Conservation (phyloP, 2,113 vertebrate genomes). For the Peromyscus leucopus region DNA sequence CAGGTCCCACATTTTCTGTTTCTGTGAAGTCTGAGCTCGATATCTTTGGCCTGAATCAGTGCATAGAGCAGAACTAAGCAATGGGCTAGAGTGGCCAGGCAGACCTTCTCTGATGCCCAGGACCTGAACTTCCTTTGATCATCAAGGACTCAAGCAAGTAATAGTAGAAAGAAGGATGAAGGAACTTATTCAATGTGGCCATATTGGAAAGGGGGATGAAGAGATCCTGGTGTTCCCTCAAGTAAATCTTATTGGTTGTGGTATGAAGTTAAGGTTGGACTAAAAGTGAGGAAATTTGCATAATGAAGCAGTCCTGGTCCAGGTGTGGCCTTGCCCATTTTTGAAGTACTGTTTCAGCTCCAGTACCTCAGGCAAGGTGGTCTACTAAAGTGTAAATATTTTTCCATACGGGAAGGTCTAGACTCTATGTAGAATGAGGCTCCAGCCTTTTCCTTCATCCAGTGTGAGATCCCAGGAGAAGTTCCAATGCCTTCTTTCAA, state of each 20-base stretch:
- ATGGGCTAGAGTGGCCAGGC: not conserved
- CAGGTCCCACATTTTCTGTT: not conserved
- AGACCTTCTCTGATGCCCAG: too few species aligned
- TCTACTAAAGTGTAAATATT: not conserved
- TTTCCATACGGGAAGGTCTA: not conserved
- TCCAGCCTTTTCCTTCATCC: not conserved
- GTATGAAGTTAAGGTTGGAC: not conserved
- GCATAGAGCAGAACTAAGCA: not conserved
- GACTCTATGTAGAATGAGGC: not conserved
- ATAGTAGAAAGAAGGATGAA: not conserved
- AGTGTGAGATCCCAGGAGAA: not conserved
- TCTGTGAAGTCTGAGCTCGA: not conserved
- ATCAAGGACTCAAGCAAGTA: not conserved
- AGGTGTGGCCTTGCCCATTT: not conserved
- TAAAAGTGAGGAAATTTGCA: not conserved
- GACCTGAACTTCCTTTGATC: not conserved
- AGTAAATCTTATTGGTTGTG: not conserved
- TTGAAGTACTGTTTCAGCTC: too few species aligned
- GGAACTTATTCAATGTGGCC: not conserved
- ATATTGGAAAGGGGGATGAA: not conserved
- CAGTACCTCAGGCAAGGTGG: rapidly evolving
- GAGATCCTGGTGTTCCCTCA: not conserved
- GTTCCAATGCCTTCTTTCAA: not conserved
- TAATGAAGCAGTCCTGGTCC: not conserved
- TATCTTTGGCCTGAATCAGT: not conserved